Base-by-base conservation (phyloP, 2,888 invertebrate genomes). In the Cyclophora punctaria region DNA sequence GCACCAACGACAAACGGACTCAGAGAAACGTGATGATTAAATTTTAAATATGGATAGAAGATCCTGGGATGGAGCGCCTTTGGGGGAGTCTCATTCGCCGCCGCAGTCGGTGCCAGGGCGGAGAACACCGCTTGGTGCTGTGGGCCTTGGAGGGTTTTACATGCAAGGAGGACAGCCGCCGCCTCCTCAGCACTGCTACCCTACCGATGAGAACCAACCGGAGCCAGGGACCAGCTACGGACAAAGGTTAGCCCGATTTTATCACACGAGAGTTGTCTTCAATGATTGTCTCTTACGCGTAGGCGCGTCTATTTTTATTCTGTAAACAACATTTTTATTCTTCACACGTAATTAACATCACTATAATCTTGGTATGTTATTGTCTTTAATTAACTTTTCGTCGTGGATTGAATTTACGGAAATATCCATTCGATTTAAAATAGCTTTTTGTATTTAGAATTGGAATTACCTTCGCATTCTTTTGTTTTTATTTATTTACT, bases 141-240 rank as follows among this genome's bases (percentile, higher is more conserved):
- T 96, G 34, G 95, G 95, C 7, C 88, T 96, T 35, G 95, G 96
- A 34, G 95, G 95, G n/a, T 96, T 95, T 81, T 96, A 95, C 82
- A 95, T 95, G 78, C 95, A 94, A 73, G 89, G 90, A 55, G 90
- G 90, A 48, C 88, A 90, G 74, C 83, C 84, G 65, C 80, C 78
- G 37, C 81, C 85, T 57, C 89, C 89, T 41, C 90, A 90, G 73
- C 92, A 70, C 80, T 90, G 81, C 73, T 87, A 83, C 53, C 87
- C 83, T 75, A 93, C 93, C 3, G 95, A 96, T 71, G 96, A 95
- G 76, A 96, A 96, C 75, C 93, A 94, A 73, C 94, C 94, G 0
- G 93, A 93, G 73, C 91, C 91, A 7, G 90, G 90, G 41, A 91
- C 90, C 47, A 88, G 89, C 67, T 89, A 84, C 60, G 84, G 71